phyloP scores from a whole-genome alignment of 2,888 invertebrate species.

The Idaea dimidiata region DNA sequence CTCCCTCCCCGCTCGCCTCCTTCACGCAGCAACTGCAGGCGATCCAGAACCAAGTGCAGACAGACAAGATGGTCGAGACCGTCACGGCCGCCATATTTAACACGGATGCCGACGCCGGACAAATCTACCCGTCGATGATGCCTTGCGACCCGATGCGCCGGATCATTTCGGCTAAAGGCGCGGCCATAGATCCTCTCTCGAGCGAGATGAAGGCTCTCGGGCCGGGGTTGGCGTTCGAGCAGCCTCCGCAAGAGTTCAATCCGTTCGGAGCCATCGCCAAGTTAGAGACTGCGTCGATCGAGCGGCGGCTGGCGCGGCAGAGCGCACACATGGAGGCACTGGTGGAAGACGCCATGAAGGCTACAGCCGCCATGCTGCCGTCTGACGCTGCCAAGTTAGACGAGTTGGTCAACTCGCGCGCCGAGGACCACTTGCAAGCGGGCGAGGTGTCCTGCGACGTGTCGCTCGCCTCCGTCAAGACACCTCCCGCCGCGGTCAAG shows the following conservation, averaged over 20 bases:
- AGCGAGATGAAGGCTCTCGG: conserved; percentile 59
- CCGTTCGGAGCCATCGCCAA: conserved; percentile 66
- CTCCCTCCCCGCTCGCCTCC: conserved; percentile 61
- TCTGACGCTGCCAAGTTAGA: conserved; percentile 77
- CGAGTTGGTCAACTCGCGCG: conserved; percentile 78
- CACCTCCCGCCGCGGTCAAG: conserved; percentile 84
- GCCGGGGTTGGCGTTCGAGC: conserved; percentile 54
- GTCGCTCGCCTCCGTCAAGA: conserved; percentile 67
- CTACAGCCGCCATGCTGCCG: conserved; percentile 67
- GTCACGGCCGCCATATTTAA: conserved; percentile 78
- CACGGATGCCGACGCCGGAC: conserved; percentile 54
- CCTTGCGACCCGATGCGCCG: conserved; percentile 56
- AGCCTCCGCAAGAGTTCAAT: conserved; percentile 54
- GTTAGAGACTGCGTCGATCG: conserved; percentile 57
- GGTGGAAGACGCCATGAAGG: conserved; percentile 74
- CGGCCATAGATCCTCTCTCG: conserved; percentile 43
- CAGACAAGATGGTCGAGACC: conserved; percentile 77
- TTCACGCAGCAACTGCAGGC: conserved; percentile 74
- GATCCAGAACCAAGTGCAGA: conserved; percentile 73
- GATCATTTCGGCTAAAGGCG: conserved; percentile 53
- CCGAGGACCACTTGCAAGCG: conserved; percentile 54
- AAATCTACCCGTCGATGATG: conserved; percentile 58
- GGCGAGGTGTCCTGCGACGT: conserved; percentile 32
- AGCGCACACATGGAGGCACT: conserved; percentile 73
- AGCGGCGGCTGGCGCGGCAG: conserved; percentile 63